Evolutionary conservation across 2,797 vertebrate species (phyloP).

Genomic region (Myripristis jacobus): DNA sequence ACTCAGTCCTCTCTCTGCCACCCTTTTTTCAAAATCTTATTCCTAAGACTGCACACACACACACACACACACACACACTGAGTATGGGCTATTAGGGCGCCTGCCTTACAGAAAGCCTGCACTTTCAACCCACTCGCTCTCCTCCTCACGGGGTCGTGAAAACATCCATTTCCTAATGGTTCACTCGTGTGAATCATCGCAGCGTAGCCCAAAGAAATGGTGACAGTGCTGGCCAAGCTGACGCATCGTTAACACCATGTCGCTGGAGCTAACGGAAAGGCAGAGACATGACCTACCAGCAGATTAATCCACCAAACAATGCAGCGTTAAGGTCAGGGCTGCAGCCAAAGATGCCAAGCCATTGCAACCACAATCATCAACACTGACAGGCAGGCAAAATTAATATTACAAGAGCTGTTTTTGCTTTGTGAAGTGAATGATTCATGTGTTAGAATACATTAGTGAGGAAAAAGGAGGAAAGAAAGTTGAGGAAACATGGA

Average conservation of each 20-base stretch:
- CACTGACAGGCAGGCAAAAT: slow-evolving; percentile 41
- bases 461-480: slow-evolving; percentile 30
- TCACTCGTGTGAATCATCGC: slow-evolving; percentile 71
- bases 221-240: slow-evolving; percentile 45
- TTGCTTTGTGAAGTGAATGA: slow-evolving; percentile 42
- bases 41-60: background rate
- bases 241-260: slow-evolving; percentile 57
- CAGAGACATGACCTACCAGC: slow-evolving; percentile 49
- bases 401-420: slow-evolving; percentile 40
- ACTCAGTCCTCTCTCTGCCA: background rate
- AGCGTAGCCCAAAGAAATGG: slow-evolving; percentile 52
- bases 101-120: slow-evolving; percentile 55
- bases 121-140: slow-evolving; percentile 67
- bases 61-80: slow-evolving; percentile 2
- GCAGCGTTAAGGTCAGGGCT: slow-evolving; percentile 55
- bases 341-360: slow-evolving; percentile 19
- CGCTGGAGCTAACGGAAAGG: slow-evolving; percentile 39
- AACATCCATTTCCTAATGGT: slow-evolving; percentile 74
- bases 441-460: slow-evolving; percentile 39
- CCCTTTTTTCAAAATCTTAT: background rate
- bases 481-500: slow-evolving; percentile 35
- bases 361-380: slow-evolving; percentile 41
- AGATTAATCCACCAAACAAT: slow-evolving; percentile 64
- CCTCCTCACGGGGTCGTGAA: slow-evolving; percentile 65
- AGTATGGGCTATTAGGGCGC: slow-evolving; percentile 44